Conservation (phyloP, 2,888 invertebrate species). For the Himalopsyche kuldschensis region DNA sequence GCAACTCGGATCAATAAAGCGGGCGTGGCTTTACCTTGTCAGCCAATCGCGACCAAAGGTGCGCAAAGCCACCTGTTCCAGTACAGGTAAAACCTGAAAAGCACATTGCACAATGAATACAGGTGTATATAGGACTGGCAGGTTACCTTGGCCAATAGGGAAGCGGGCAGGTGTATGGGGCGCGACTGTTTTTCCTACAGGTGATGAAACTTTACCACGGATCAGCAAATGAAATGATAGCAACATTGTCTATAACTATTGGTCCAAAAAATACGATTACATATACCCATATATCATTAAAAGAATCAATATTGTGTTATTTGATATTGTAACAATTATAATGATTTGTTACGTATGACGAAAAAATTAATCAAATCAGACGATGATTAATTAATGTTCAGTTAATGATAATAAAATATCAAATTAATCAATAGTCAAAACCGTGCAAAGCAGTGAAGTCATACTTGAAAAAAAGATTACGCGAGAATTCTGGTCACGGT, state of each 20-base stretch:
- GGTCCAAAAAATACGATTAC: no score
- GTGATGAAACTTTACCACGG: background rate
- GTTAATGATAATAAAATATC: no score
- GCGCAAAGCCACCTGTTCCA: constrained; percentile 12
- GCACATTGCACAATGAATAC: background rate
- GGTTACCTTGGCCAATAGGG: constrained; percentile 6
- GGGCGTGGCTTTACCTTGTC: background rate
- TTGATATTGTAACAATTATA: no score
- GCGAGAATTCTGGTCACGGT: no score
- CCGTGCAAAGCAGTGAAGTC: no score
- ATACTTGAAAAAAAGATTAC: no score
- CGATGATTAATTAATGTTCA: no score
- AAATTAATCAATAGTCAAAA: no score
- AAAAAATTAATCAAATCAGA: no score
- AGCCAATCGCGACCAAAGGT: constrained; percentile 18
- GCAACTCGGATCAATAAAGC: constrained; percentile 4
- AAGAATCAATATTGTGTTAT: no score
- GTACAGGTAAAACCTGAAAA: constrained; percentile 15
- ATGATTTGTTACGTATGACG: no score
- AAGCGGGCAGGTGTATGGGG: constrained; percentile 6
- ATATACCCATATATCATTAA: no score
- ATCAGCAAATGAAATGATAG: background rate
- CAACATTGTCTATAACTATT: background rate
- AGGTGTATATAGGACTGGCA: constrained; percentile 4
- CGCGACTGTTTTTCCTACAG: background rate